A percentile compares a stretch with the other conserved stretches of the same genome.
Evolutionary conservation across 2,113 vertebrate species (phyloP).

Genomic region (Hemibagrus wyckioides): DNA sequence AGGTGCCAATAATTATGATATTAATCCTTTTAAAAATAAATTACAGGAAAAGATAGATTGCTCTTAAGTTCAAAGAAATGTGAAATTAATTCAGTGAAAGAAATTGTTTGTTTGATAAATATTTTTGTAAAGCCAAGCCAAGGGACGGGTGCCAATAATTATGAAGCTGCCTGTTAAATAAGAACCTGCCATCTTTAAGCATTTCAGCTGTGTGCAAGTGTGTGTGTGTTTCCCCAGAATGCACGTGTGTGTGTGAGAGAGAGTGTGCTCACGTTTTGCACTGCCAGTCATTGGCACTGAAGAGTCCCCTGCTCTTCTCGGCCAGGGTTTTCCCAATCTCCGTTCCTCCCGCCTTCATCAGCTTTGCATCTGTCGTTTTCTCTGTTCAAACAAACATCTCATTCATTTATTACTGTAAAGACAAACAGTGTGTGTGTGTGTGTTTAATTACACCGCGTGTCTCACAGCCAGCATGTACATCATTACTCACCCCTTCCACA

Average conservation of each 20-base stretch:
- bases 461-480: background rate
- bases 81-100: too few species aligned
- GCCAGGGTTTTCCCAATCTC: conserved; percentile 98
- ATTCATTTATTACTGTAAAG: background rate
- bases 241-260: background rate
- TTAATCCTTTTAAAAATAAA: too few species aligned
- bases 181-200: too few species aligned
- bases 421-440: background rate
- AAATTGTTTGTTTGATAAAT: too few species aligned
- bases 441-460: background rate
- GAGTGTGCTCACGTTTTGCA: conserved; percentile 98
- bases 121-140: too few species aligned
- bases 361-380: conserved; percentile 96
- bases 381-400: conserved; percentile 68
- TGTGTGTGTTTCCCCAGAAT: too few species aligned
- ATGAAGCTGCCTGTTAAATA: too few species aligned
- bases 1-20: too few species aligned
- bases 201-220: background rate
- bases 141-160: too few species aligned
- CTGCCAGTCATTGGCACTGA: conserved; percentile 98
- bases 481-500: conserved; percentile 85
- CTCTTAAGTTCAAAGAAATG: too few species aligned
- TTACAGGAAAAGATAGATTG: too few species aligned
- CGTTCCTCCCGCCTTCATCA: conserved; percentile 99
- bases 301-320: conserved; percentile 95